Base-by-base conservation (phyloP, 2,888 invertebrate species). In the Drosophila longiperda region DNA sequence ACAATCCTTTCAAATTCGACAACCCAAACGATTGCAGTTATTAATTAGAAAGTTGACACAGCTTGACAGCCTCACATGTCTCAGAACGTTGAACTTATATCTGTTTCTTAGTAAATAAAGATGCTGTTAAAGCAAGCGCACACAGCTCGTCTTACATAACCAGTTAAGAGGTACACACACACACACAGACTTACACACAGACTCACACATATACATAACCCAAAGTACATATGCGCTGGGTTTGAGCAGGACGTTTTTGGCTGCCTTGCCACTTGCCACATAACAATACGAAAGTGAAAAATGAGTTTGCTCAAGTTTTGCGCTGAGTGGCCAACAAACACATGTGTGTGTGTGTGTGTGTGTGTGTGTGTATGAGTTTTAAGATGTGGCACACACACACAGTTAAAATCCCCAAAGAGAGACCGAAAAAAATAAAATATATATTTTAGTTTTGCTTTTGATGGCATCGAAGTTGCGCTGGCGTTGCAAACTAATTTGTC, bases 211-310 rank as follows among this genome's bases (percentile, higher is more conserved):
- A 82, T 64, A 73, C 64, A 61, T 29, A 60, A 23, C 48, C 54
- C 61, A 60, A 52, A 57, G 59, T 11, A 52, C 36, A 52, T 40
- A 48, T 26, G 50, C 48, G 17, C 34, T n/a, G 48, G 29, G 11
- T 36, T 23, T 49, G 52, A 32, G 55, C 11, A 8, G 54, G 42
- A 58, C 33, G n/a, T 48, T 48, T 48, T 52, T 48, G 42, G 54
- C 29, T 65, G 72, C 62, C 58, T 45, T 60, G 59, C 73, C 69
- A 38, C 49, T 45, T 62, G 58, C 72, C 57, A 38, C 57, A 74
- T 67, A 86, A 81, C 77, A 85, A 84, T 89, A 84, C 84, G 73
- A 85, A 87, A 89, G 84, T 85, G 85, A 85, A 85, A 85, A 85
- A 85, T 85, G 89, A 85, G 84, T 82, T 89, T 73, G 63, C 55